Conservation (phyloP, 2,888 invertebrate genomes). For the Fissipunctia ypsillon region DNA sequence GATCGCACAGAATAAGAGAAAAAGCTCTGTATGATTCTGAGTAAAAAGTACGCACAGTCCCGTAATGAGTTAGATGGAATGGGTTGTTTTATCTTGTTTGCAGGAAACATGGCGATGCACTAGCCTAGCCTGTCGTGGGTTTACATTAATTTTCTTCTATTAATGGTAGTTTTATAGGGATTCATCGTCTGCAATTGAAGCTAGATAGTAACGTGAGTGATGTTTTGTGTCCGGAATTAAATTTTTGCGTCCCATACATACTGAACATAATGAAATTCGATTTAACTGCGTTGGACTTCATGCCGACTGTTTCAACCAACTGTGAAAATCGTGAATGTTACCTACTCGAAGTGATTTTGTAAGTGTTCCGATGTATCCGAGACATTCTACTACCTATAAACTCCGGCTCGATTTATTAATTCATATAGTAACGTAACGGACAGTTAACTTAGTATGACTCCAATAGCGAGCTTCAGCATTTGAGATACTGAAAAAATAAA, state of each 20-base stretch:
- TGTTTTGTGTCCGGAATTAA: not conserved
- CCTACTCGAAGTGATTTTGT: not conserved
- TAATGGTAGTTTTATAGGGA: not conserved
- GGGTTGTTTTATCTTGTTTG: constrained; percentile 17
- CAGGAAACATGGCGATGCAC: not conserved
- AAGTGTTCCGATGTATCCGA: not conserved
- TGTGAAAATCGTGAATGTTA: not conserved
- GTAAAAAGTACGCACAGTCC: constrained; percentile 9
- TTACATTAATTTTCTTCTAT: constrained; percentile 1
- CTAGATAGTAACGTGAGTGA: not conserved
- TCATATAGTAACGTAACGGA: not conserved
- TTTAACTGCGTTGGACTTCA: not conserved
- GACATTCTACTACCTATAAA: not conserved
- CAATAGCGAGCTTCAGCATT: not conserved
- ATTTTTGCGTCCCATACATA: not conserved
- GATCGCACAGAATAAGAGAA: not conserved
- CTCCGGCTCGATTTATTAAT: not conserved
- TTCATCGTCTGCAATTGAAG: not conserved
- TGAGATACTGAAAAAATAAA: not conserved
- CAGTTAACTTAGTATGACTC: not conserved
- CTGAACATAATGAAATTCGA: not conserved
- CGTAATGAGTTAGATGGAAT: constrained; percentile 15
- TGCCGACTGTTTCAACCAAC: not conserved
- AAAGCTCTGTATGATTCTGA: not conserved
- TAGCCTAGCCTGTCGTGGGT: not conserved